Conservation (phyloP, 2,797 vertebrate species). For the Rhabdomys pumilio region DNA sequence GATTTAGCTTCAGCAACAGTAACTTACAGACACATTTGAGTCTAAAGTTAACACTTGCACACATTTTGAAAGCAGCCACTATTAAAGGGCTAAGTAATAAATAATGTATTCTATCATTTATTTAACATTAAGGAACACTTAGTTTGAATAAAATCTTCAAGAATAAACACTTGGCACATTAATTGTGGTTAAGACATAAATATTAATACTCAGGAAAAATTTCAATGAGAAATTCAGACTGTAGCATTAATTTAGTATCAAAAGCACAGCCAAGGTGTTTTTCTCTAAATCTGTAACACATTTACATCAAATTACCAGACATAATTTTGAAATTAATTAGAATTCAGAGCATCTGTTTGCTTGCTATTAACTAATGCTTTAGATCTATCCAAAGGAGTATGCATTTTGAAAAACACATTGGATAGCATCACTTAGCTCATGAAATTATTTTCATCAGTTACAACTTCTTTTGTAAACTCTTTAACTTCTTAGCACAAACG, state of each 20-base stretch:
- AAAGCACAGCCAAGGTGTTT: constrained; percentile 71
- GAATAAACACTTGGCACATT: constrained; percentile 73
- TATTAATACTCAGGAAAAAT: constrained; percentile 81
- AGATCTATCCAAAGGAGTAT: constrained; percentile 73
- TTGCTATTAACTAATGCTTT: constrained; percentile 83
- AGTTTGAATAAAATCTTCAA: constrained; percentile 81
- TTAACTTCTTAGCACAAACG: constrained; percentile 79
- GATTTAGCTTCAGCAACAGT: constrained; percentile 20
- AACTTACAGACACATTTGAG: constrained; percentile 66
- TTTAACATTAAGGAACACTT: constrained; percentile 79
- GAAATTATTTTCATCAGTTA: constrained; percentile 79
- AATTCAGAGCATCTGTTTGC: constrained; percentile 82
- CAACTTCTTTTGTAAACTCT: constrained; percentile 73
- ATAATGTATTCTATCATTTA: constrained; percentile 82
- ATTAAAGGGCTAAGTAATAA: constrained; percentile 81
- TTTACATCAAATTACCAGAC: constrained; percentile 84
- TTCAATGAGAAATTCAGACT: constrained; percentile 75
- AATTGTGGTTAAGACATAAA: constrained; percentile 80
- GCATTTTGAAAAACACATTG: constrained; percentile 71
- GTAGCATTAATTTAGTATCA: constrained; percentile 79
- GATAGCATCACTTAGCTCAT: constrained; percentile 79
- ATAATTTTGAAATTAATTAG: constrained; percentile 87
- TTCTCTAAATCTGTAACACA: constrained; percentile 83
- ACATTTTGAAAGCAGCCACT: constrained; percentile 73
- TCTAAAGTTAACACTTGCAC: constrained; percentile 71